Percentiles rank a stretch among this genome's conserved stretches.
These are phyloP conservation scores for Linurgus olivaceus DNA, from an alignment of 2,797 vertebrate genomes.

Conservation along the genomic window DNA sequence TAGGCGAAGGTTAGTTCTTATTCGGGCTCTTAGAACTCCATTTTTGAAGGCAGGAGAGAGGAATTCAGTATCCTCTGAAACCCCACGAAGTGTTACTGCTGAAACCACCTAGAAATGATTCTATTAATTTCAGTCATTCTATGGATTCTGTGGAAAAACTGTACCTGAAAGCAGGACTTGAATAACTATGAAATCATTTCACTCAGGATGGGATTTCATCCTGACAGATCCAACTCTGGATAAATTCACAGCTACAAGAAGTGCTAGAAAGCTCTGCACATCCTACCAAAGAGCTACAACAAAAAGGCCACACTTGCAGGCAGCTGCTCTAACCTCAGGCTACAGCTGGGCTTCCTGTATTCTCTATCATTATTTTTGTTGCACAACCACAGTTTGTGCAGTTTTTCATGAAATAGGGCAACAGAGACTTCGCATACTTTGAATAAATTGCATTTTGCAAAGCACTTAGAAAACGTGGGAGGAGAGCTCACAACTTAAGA, in stretches of 20 bases:
- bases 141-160: neutral
- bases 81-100: neutral
- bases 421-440: neutral
- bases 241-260: neutral
- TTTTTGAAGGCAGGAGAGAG: neutral
- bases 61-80: constrained; percentile 11
- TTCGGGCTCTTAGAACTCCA: constrained; percentile 12
- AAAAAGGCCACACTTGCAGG: neutral
- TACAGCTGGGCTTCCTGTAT: neutral
- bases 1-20: constrained; percentile 11
- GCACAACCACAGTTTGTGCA: neutral
- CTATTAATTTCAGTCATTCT: neutral
- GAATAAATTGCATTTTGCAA: neutral
- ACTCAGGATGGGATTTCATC: neutral
- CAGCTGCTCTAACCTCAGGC: neutral
- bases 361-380: neutral
- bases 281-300: neutral
- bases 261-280: neutral
- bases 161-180: neutral
- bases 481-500: neutral
- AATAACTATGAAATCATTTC: neutral
- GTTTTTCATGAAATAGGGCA: neutral
- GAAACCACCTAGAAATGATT: constrained; percentile 10
- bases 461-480: neutral
- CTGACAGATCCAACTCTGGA: neutral